Evolutionary conservation across 2,113 vertebrate genomes (phyloP), one percentile per base, ranked within the genome.

Genomic region (Brachirus orientalis): DNA sequence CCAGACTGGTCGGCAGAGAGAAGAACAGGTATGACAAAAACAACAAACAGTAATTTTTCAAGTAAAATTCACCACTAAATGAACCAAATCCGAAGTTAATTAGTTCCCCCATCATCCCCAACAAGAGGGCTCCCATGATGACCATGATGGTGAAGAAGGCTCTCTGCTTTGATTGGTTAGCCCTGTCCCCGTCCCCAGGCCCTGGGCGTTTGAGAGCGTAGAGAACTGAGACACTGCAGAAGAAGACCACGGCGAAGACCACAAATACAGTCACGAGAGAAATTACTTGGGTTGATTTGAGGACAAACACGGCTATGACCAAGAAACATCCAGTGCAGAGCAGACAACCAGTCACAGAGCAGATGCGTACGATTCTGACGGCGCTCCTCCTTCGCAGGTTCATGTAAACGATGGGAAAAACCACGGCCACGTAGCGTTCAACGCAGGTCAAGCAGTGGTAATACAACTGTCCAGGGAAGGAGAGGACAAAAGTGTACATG

Each of bases 151-250:
- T 77, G 50, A 40, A n/a, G 16, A 71, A 68, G 0, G 65, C 74
- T 40, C 37, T 81, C 8, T 5, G 20, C 33, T 78, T 81, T 7
- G 63, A 52, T 0, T 46, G 58, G 20, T 33, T 33, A 1, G 22
- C 59, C 0, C 37, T 28, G 36, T 28, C 56, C 36, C 35, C 54
- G 0, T 79, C 40, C 10, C 64, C 64, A 0, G 79, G 72, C 0
- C 64, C 61, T 1, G 75, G 52, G 19, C 38, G 45, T 1, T 54
- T 36, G 11, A 86, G 52, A 64, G 50, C 8, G 1, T 3, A 3
- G n/a, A 80, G 53, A 12, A 74, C 72, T 13, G 76, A 60, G 9
- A 77, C 0, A 40, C 72, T 77, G 45, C 60, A 82, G 62, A 74
- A 76, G 3, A 37, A 54, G n/a, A 57, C 2, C 4, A 62, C 0